These are phyloP conservation scores for Macquaria ambigua DNA, from an alignment of 2,113 vertebrate genomes.

Conservation along the genomic window DNA sequence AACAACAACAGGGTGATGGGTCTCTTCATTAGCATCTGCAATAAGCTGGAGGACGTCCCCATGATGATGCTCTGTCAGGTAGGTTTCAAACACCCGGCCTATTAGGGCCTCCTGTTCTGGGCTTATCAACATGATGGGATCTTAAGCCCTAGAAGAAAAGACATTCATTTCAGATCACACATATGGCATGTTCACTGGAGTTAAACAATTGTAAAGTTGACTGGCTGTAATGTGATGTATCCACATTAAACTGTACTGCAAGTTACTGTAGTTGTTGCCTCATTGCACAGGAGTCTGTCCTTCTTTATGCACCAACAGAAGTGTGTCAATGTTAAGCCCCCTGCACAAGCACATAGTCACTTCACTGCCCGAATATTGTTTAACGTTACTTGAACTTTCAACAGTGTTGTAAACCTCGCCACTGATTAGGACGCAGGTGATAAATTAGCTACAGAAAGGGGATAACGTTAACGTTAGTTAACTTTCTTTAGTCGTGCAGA, in stretches of 20 bases:
- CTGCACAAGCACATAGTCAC: too few species aligned
- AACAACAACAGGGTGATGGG: constrained; percentile 89
- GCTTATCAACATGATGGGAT: constrained; percentile 79
- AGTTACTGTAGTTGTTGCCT: too few species aligned
- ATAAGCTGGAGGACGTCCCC: constrained; percentile 86
- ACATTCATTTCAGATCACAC: background rate
- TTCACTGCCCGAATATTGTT: too few species aligned
- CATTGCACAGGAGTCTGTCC: too few species aligned
- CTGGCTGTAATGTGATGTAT: too few species aligned
- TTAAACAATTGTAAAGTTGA: background rate
- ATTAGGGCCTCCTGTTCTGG: constrained; percentile 87
- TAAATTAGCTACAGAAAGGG: background rate
- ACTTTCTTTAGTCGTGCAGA: background rate
- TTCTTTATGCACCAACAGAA: too few species aligned
- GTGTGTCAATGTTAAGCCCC: too few species aligned
- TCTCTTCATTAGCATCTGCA: constrained; percentile 79
- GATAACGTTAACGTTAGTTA: background rate
- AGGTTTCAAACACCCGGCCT: constrained; percentile 91
- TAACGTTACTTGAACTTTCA: too few species aligned
- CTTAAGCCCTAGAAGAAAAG: constrained; percentile 8
- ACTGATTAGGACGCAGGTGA: background rate
- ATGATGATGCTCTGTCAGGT: constrained; percentile 89
- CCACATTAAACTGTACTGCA: too few species aligned
- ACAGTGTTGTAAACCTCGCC: too few species aligned
- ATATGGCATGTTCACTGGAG: background rate